These are phyloP conservation scores for Glomeris maerens DNA, from an alignment of 1,140 invertebrate species.

Conservation along the genomic window DNA sequence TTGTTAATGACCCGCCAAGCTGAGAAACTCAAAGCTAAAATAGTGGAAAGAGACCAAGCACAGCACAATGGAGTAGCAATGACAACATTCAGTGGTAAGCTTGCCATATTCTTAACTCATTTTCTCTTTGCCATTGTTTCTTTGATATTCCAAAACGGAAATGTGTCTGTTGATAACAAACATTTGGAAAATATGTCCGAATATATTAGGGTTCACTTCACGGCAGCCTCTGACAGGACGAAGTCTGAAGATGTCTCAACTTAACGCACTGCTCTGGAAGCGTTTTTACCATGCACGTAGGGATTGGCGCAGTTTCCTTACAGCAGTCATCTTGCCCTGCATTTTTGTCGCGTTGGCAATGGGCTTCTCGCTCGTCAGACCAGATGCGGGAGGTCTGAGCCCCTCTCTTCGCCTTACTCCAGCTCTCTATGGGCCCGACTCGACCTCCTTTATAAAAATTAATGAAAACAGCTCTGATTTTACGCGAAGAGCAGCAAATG, in stretches of 20 bases:
- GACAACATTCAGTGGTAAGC: too few relatives aligned
- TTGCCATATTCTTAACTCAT: too few relatives aligned
- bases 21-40: too few relatives aligned
- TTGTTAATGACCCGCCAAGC: too few relatives aligned
- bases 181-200: too few relatives aligned
- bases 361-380: slow-evolving; percentile 31
- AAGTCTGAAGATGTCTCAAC: slow-evolving; percentile 23
- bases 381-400: slow-evolving; percentile 18
- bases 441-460: slow-evolving; percentile 15
- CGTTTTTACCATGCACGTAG: slow-evolving; percentile 31
- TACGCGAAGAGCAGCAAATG: neutral
- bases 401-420: slow-evolving; percentile 24
- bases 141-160: too few relatives aligned
- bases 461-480: neutral
- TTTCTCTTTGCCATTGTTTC: too few relatives aligned
- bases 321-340: slow-evolving; percentile 37
- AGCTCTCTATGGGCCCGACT: slow-evolving; percentile 26
- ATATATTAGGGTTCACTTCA: too few relatives aligned
- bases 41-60: too few relatives aligned
- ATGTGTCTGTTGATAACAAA: too few relatives aligned
- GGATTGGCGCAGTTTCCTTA: slow-evolving; percentile 35
- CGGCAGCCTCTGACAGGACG: slow-evolving; percentile 3
- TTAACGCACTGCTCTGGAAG: slow-evolving; percentile 32
- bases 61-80: too few relatives aligned
- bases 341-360: slow-evolving; percentile 37